phyloP scores from a whole-genome alignment of 2,888 invertebrate genomes.

The Athrips mouffetella region DNA sequence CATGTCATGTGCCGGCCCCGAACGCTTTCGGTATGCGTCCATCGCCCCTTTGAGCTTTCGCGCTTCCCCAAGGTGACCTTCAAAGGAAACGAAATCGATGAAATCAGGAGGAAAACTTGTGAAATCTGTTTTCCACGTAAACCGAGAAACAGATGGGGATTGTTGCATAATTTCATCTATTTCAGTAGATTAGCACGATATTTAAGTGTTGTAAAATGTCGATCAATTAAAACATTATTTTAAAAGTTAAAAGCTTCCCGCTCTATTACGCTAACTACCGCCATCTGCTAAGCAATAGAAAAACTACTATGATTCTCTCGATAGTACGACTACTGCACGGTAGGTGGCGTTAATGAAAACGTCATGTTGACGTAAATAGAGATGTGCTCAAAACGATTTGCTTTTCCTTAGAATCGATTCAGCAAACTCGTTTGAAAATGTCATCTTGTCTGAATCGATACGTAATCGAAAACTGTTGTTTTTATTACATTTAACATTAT shows the following conservation, averaged over 20 bases:
- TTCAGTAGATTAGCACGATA: too few species aligned
- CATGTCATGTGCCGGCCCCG: constrained; percentile 37
- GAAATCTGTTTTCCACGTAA: constrained; percentile 8
- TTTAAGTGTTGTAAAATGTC: too few species aligned
- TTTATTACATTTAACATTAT: too few species aligned
- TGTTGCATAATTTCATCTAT: too few species aligned
- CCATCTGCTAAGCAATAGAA: background rate
- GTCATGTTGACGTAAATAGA: background rate
- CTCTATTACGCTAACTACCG: background rate
- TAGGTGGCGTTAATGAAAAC: background rate
- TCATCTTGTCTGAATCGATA: too few species aligned
- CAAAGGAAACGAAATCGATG: constrained; percentile 42
- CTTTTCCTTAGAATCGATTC: too few species aligned
- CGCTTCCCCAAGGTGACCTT: constrained; percentile 70
- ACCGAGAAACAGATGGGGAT: too few species aligned
- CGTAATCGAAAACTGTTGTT: too few species aligned
- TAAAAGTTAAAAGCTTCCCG: too few species aligned
- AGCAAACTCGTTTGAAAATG: too few species aligned
- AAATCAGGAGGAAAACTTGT: constrained; percentile 25
- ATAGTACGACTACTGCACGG: background rate
- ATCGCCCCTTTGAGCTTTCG: constrained; percentile 52
- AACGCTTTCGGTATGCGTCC: constrained; percentile 24
- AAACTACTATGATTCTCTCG: background rate
- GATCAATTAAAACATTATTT: too few species aligned
- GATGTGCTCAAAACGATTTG: background rate